phyloP scores from a whole-genome alignment of 2,113 vertebrate species.

The Pipra filicauda region DNA sequence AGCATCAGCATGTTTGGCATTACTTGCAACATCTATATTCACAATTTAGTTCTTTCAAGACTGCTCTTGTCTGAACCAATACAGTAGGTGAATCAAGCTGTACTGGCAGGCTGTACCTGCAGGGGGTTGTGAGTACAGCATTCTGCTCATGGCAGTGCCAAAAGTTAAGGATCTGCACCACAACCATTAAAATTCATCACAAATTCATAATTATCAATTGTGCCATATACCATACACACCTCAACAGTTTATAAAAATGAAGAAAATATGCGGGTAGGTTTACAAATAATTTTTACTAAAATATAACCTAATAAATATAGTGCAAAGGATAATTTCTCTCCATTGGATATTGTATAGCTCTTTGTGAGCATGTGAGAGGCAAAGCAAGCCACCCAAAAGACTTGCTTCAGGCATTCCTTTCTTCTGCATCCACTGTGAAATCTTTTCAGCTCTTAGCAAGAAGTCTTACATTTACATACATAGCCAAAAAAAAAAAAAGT shows the following conservation, averaged over 20 bases:
- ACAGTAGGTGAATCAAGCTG: background rate
- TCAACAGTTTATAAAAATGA: background rate
- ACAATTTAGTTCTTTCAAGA: background rate
- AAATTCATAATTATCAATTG: background rate
- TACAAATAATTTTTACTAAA: background rate
- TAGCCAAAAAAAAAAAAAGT: background rate
- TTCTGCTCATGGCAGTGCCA: background rate
- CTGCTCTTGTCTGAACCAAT: background rate
- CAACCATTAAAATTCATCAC: background rate
- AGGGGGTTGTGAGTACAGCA: background rate
- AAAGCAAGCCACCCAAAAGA: background rate
- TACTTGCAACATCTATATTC: background rate
- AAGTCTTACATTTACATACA: background rate
- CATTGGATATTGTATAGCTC: background rate
- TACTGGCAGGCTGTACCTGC: background rate
- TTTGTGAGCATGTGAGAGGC: background rate
- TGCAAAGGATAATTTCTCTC: background rate
- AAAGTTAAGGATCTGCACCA: background rate
- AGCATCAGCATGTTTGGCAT: background rate
- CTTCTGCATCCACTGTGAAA: background rate
- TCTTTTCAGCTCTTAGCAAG: background rate
- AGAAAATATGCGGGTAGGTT: background rate
- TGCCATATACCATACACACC: background rate
- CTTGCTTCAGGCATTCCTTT: background rate
- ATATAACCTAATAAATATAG: background rate